Base-by-base conservation (phyloP, 2,113 vertebrate species). In the Tringa solitaria region DNA sequence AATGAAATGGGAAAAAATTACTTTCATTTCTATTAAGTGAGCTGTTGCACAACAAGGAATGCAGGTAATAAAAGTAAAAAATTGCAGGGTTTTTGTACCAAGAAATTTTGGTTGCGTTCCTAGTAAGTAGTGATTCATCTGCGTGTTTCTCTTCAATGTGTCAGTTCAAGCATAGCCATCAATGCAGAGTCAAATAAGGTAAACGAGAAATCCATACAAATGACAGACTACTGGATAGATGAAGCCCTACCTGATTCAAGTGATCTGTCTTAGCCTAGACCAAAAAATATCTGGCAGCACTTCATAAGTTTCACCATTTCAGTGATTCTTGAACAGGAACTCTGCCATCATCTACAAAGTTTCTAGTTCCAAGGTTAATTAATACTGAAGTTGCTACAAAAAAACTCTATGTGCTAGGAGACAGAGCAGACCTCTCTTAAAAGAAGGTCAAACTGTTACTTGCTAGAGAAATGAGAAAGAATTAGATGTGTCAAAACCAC, bases 381-480 rank as follows among this genome's bases (percentile, higher is more conserved):
- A 89, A 92, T 68, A 64, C 32, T 82, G 39, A 94, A 74, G 17
- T 60, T 33, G 3, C 70, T 76, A 76, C 57, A 57, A 82, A 92
- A 39, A 39, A 88, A 67, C 43, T 43, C 22, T 43, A 10, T 51
- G 26, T 57, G 33, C 77, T 60, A 78, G 75, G 51, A 92, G 72
- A 90, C 45, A 76, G 9, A 54, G 43, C 28, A 86, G 73, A 46
- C 51, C 32, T 84, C 54, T 84, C 26, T 83, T 57, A 80, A 95
- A 70, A 74, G n/a, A 48, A 54, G 30, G 75, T 92, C 63, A 96
- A 77, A 80, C 41, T 73, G 59, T 59, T 86, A 70, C 59, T 77
- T 77, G 59, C 60, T 86, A 48, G 39, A 83, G 33, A 92, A 95
- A 92, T 90, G 54, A 88, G 90, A 86, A 93, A 94, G 85, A 84